Percentiles rank a stretch among this genome's conserved stretches.
phyloP scores from a whole-genome alignment of 2,113 vertebrate species.

The Ibidorhyncha struthersii region DNA sequence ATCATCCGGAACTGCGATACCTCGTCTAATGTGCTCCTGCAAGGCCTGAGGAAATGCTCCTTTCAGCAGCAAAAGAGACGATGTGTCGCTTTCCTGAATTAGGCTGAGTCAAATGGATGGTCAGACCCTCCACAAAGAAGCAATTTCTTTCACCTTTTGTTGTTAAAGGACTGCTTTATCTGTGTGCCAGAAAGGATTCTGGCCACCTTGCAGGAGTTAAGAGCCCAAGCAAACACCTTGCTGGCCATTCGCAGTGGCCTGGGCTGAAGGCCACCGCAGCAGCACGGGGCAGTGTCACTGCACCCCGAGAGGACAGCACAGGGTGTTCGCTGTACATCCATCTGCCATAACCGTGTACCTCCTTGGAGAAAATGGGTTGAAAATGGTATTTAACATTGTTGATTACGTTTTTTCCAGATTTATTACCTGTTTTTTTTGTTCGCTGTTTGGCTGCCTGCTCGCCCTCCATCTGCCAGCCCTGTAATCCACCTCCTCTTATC shows the following conservation, averaged over 20 bases:
- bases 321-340: background rate
- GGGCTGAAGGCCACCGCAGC: background rate
- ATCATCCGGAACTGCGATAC: conserved; percentile 13
- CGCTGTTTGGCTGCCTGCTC: conserved; percentile 13
- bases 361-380: background rate
- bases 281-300: background rate
- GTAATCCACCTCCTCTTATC: conserved; percentile 60
- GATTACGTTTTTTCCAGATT: background rate
- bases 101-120: background rate
- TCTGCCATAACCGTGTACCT: background rate
- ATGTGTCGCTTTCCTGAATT: background rate
- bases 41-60: background rate
- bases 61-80: background rate
- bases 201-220: background rate
- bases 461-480: conserved; percentile 30
- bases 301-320: background rate
- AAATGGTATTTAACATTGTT: background rate
- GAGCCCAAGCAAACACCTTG: background rate
- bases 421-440: conserved; percentile 33
- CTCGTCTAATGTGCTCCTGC: background rate
- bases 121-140: background rate
- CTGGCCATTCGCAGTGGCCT: background rate
- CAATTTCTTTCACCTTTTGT: background rate
- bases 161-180: background rate
- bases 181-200: background rate